These are phyloP conservation scores for Lamprologus tigripictilis DNA, from an alignment of 2,113 vertebrate genomes.

Conservation along the genomic window DNA sequence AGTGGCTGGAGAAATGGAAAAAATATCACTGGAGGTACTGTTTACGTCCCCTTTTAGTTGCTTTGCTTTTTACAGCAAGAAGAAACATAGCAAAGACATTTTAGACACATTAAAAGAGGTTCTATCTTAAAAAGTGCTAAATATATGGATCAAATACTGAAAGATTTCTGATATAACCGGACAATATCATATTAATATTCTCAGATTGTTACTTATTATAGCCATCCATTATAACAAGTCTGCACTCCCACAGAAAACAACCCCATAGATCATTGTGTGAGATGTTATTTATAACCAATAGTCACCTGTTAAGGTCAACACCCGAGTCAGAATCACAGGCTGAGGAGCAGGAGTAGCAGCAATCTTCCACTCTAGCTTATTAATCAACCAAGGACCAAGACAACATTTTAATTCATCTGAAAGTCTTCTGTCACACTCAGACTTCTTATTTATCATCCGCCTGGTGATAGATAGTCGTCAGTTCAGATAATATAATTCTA, in stretches of 20 bases:
- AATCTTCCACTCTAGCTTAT: neutral
- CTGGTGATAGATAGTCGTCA: neutral
- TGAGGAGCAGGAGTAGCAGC: neutral
- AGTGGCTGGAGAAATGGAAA: neutral
- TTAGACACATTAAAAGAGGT: neutral
- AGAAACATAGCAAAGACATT: neutral
- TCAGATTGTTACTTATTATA: neutral
- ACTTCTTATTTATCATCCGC: neutral
- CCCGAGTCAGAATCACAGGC: neutral
- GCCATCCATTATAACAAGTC: neutral
- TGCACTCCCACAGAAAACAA: neutral
- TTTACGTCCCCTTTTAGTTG: neutral
- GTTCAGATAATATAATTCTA: neutral
- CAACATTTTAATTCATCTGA: neutral
- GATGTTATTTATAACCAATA: neutral
- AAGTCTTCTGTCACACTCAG: neutral
- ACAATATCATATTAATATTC: neutral
- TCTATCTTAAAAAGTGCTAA: neutral
- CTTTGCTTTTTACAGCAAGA: neutral
- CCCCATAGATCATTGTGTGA: neutral
- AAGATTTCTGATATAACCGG: neutral
- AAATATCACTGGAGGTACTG: neutral
- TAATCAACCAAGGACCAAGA: neutral
- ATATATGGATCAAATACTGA: neutral
- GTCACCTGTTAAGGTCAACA: neutral